A percentile compares a stretch with the other conserved stretches of the same genome.
phyloP scores from a whole-genome alignment of 2,113 vertebrate species.

The Hyla sarda region DNA sequence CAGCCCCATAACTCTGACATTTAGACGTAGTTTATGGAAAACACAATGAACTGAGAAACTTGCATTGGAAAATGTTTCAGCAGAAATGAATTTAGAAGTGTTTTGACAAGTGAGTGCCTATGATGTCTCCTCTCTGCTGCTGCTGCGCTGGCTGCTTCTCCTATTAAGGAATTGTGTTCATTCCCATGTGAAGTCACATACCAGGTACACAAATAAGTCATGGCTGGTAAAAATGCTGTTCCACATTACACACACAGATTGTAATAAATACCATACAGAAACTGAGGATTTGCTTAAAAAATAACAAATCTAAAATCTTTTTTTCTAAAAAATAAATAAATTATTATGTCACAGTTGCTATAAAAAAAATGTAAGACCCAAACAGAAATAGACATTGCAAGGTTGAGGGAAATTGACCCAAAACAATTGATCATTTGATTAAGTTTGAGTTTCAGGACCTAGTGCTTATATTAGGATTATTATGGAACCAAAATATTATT shows the following conservation, averaged over 20 bases:
- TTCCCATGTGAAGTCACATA: slow-evolving; percentile 58
- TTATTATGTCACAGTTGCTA: neutral
- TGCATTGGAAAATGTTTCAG: slow-evolving; percentile 54
- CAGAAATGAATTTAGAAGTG: slow-evolving; percentile 54
- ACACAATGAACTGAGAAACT: slow-evolving; percentile 39
- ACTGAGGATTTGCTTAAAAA: neutral
- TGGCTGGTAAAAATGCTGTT: slow-evolving; percentile 24
- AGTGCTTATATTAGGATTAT: neutral
- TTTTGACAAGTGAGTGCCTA: slow-evolving; percentile 57
- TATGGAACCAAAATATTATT: neutral
- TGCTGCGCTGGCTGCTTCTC: slow-evolving; percentile 43
- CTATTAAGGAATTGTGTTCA: slow-evolving; percentile 58
- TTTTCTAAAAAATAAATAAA: neutral
- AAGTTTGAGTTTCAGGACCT: neutral
- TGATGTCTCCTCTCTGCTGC: slow-evolving; percentile 52
- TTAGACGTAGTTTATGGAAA: slow-evolving; percentile 47
- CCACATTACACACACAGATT: neutral
- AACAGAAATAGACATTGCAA: neutral
- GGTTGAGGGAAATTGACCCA: neutral
- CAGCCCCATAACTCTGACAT: slow-evolving; percentile 34
- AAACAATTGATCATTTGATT: neutral
- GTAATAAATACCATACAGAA: neutral
- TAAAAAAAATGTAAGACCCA: too few relatives aligned
- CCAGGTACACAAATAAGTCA: slow-evolving; percentile 58
- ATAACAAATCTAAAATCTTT: neutral